phyloP scores from a whole-genome alignment of 2,888 invertebrate genomes.

The Erannis defoliaria region DNA sequence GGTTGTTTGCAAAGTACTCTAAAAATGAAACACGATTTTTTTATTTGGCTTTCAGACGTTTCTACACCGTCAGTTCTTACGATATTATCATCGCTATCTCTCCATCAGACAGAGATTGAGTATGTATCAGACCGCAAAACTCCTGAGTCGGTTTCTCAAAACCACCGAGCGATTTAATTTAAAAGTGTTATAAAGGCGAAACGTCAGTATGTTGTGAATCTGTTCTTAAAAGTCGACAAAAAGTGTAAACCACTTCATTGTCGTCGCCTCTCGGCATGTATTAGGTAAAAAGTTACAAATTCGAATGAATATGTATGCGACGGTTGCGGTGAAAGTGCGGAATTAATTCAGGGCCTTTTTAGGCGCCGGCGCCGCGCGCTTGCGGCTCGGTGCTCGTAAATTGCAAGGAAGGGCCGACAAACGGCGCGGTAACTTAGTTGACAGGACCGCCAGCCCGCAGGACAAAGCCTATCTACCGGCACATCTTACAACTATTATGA shows the following conservation, averaged over 20 bases:
- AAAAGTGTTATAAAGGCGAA: slow-evolving; percentile 18
- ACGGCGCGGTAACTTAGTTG: slow-evolving; percentile 81
- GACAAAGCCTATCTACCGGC: slow-evolving; percentile 76
- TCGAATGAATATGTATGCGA: slow-evolving; percentile 57
- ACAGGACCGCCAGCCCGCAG: slow-evolving; percentile 62
- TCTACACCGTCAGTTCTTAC: slow-evolving; percentile 37
- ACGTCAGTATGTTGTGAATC: slow-evolving; percentile 18
- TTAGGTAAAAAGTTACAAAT: slow-evolving; percentile 53
- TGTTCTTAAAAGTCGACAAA: slow-evolving; percentile 27
- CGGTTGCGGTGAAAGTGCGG: slow-evolving; percentile 57
- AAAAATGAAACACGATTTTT: background rate
- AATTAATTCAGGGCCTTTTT: slow-evolving; percentile 60
- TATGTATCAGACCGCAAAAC: slow-evolving; percentile 27
- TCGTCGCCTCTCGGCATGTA: slow-evolving; percentile 43
- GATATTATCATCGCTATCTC: slow-evolving; percentile 35
- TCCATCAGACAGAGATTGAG: slow-evolving; percentile 36
- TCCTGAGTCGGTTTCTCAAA: slow-evolving; percentile 8
- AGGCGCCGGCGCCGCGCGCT: slow-evolving; percentile 65
- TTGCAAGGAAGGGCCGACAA: slow-evolving; percentile 80
- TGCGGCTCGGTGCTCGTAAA: slow-evolving; percentile 73
- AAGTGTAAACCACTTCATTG: slow-evolving; percentile 40
- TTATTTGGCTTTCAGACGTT: slow-evolving; percentile 10
- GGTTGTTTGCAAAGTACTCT: too few relatives aligned
- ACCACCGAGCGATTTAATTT: slow-evolving; percentile 18
- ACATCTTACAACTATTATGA: slow-evolving; percentile 82